These are phyloP conservation scores for Scaptomyza graminum DNA, from an alignment of 1,140 invertebrate genomes.

Conservation along the genomic window DNA sequence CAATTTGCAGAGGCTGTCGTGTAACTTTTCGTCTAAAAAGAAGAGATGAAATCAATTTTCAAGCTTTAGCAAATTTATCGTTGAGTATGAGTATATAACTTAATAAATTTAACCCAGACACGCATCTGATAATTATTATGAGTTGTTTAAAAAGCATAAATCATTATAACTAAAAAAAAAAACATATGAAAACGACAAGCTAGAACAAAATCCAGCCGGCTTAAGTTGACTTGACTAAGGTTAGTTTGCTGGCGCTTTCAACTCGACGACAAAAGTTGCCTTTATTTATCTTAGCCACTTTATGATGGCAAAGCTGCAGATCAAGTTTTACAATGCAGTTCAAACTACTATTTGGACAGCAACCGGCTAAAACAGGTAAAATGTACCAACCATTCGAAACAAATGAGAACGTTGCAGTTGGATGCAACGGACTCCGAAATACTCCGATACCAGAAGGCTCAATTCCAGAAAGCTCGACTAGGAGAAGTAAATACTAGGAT, in stretches of 20 bases:
- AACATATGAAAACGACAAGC: slow-evolving; percentile 1
- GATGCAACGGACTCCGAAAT: no score
- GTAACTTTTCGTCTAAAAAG: slow-evolving; percentile 44
- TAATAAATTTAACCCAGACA: slow-evolving; percentile 46
- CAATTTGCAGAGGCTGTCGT: slow-evolving; percentile 22
- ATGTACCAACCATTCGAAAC: not conserved
- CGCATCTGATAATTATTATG: slow-evolving; percentile 33
- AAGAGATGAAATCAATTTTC: slow-evolving; percentile 6
- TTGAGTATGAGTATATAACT: slow-evolving; percentile 18
- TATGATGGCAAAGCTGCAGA: slow-evolving; percentile 13
- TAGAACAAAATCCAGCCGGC: slow-evolving; percentile 52
- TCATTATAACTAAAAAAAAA: slow-evolving; percentile 21
- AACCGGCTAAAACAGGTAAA: not conserved
- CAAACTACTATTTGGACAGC: not conserved
- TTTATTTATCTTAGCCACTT: slow-evolving; percentile 17
- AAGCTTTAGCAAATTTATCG: slow-evolving; percentile 27
- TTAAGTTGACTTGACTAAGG: slow-evolving; percentile 61
- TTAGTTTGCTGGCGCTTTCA: slow-evolving; percentile 45
- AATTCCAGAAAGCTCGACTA: no score
- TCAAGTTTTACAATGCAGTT: slow-evolving; percentile 10
- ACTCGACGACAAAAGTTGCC: slow-evolving; percentile 37
- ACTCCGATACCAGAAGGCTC: no score
- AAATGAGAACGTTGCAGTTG: not conserved
- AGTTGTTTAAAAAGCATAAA: slow-evolving; percentile 49
- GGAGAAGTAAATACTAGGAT: no score